Evolutionary conservation across 2,113 vertebrate genomes (phyloP).

Genomic region (Corynorhinus townsendii): DNA sequence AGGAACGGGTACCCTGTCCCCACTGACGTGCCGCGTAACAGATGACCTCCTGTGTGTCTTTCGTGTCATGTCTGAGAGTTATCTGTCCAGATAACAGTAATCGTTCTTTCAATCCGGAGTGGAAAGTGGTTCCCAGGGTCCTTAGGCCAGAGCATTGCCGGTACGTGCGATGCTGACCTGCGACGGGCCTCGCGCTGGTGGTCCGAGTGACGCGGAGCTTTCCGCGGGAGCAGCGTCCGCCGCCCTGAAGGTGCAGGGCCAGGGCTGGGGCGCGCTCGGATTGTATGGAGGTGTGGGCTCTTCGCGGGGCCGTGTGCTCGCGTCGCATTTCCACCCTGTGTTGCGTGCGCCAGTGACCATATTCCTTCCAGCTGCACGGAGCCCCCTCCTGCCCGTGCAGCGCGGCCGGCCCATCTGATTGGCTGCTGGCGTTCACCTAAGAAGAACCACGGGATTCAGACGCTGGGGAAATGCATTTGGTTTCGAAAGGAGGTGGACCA

Average conservation of each 20-base stretch:
- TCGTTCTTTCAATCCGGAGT: conserved; percentile 47
- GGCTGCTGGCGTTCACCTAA: conserved; percentile 47
- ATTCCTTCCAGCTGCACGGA: conserved; percentile 20
- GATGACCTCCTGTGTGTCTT: conserved; percentile 61
- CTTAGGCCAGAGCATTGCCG: not conserved
- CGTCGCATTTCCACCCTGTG: conserved; percentile 24
- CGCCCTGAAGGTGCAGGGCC: not conserved
- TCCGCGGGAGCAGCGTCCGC: not conserved
- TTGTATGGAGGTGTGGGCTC: not conserved
- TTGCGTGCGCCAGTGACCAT: conserved; percentile 4
- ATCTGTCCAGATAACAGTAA: conserved; percentile 46
- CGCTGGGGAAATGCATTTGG: not conserved
- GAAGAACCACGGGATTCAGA: conserved; percentile 48
- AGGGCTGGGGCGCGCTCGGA: not conserved
- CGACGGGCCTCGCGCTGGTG: no score
- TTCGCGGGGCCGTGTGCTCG: not conserved
- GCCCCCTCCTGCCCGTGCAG: conserved; percentile 46
- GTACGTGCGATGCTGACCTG: not conserved
- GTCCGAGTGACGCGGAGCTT: no score
- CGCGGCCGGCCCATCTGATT: conserved; percentile 18
- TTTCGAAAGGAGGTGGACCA: not conserved
- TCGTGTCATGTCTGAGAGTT: conserved; percentile 62
- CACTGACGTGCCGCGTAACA: conserved; percentile 47
- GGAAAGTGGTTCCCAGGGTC: conserved; percentile 3
- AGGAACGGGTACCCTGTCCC: not conserved